Percentiles rank a stretch among this genome's conserved stretches.
These are phyloP conservation scores for Pseudotriccus pelzelni DNA, from an alignment of 2,797 vertebrate species.

Conservation along the genomic window DNA sequence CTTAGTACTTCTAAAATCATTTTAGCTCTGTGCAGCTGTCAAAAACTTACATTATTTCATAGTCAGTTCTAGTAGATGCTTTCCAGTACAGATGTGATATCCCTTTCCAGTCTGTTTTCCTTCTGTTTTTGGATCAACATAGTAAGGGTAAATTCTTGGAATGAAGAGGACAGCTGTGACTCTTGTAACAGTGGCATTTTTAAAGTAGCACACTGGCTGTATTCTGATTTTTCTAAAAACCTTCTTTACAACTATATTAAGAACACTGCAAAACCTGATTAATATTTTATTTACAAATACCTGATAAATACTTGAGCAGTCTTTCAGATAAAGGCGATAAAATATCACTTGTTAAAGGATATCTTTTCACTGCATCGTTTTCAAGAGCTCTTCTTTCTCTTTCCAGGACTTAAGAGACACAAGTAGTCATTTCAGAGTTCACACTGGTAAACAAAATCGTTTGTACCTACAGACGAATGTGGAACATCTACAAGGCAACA, in stretches of 20 bases:
- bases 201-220: neutral
- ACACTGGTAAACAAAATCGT: constrained; percentile 73
- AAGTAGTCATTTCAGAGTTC: constrained; percentile 70
- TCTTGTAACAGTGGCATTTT: neutral
- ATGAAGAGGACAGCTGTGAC: neutral
- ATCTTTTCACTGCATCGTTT: neutral
- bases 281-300: neutral
- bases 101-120: neutral
- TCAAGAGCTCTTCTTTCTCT: neutral
- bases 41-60: neutral
- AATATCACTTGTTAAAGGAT: neutral
- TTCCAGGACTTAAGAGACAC: constrained; percentile 72
- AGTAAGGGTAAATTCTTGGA: neutral
- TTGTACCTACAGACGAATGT: constrained; percentile 59
- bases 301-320: neutral
- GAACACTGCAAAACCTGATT: neutral
- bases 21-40: neutral
- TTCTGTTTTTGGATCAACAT: neutral
- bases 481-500: constrained; percentile 69
- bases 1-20: neutral
- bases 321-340: neutral
- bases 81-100: neutral
- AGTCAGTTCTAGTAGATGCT: neutral
- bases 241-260: neutral
- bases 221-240: neutral